A percentile compares a stretch with the other conserved stretches of the same genome.
Conservation (phyloP, 2,888 invertebrate genomes). For the Scotopteryx bipunctaria region DNA sequence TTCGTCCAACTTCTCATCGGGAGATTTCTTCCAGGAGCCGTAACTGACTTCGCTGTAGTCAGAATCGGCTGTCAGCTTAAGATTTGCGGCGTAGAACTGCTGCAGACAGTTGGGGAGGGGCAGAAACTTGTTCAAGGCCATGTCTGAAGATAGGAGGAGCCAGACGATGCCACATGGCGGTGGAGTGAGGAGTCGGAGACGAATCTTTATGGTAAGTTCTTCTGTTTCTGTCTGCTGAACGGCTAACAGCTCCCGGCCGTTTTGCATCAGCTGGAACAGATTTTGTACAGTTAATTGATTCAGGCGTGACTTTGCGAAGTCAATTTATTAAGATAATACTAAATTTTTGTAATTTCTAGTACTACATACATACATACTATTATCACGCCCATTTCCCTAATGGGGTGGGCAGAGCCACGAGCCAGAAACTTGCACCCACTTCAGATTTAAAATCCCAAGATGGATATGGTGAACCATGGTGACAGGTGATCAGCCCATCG, state of each 20-base stretch:
- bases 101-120: constrained; percentile 72
- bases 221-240: constrained; percentile 68
- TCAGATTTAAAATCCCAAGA: too few relatives aligned
- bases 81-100: constrained; percentile 74
- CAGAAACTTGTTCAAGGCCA: constrained; percentile 75
- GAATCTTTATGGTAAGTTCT: constrained; percentile 69
- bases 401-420: too few relatives aligned
- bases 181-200: constrained; percentile 63
- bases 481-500: too few relatives aligned
- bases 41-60: constrained; percentile 72
- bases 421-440: too few relatives aligned
- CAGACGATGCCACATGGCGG: constrained; percentile 72
- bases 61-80: constrained; percentile 67
- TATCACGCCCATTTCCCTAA: too few relatives aligned
- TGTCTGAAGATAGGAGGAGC: constrained; percentile 69
- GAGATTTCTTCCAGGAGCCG: constrained; percentile 72
- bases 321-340: too few relatives aligned
- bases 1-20: constrained; percentile 58
- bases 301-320: too few relatives aligned
- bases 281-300: too few relatives aligned
- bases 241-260: constrained; percentile 69
- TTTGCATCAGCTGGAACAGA: constrained; percentile 72
- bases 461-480: too few relatives aligned
- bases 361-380: too few relatives aligned
- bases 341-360: too few relatives aligned